Percentiles rank a stretch among this genome's conserved stretches.
Evolutionary conservation across 2,113 vertebrate species (phyloP).

Genomic region (Okapia johnstoni): DNA sequence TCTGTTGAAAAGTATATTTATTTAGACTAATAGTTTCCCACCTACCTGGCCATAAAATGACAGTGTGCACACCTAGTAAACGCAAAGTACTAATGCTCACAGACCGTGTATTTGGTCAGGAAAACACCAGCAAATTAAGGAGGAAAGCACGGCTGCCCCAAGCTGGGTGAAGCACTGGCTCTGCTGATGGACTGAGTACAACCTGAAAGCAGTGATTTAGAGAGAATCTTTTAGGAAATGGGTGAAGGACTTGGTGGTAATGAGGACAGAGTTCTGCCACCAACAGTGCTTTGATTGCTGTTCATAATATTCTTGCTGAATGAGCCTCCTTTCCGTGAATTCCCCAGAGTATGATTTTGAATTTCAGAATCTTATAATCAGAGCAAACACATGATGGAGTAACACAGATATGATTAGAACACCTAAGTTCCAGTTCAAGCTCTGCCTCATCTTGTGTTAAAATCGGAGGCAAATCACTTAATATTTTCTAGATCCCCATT

Average conservation of each 20-base stretch:
- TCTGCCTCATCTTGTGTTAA: background rate
- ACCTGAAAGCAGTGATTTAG: slow-evolving; percentile 4
- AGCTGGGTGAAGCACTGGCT: background rate
- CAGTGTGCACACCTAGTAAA: background rate
- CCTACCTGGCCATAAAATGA: background rate
- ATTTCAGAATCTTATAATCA: background rate
- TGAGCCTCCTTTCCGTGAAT: background rate
- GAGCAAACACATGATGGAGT: background rate
- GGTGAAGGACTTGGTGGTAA: slow-evolving; percentile 1
- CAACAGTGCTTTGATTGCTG: background rate
- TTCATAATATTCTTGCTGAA: background rate
- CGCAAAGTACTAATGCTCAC: background rate
- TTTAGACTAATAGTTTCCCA: background rate
- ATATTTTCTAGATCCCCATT: background rate
- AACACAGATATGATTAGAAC: background rate
- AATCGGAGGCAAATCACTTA: background rate
- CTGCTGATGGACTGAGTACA: background rate
- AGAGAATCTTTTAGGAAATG: slow-evolving; percentile 5
- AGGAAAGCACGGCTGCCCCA: background rate
- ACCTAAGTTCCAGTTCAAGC: background rate
- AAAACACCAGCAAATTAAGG: background rate
- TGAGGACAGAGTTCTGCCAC: background rate
- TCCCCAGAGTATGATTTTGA: background rate
- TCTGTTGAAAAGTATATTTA: background rate
- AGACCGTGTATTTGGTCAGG: background rate